phyloP scores from a whole-genome alignment of 2,113 vertebrate genomes.

The Macquaria ambigua region DNA sequence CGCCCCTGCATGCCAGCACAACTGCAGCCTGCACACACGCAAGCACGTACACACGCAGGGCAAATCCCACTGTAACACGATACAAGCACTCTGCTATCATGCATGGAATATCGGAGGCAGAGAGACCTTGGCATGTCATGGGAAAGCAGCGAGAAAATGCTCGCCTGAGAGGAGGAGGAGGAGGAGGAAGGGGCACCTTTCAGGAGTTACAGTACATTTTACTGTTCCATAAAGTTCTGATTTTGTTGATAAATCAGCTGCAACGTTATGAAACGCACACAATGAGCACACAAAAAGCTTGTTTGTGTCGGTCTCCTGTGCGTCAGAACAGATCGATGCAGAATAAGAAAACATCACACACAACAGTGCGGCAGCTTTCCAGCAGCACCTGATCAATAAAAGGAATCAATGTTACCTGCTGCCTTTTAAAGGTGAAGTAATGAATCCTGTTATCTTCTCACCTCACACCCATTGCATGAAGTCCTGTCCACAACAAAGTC shows the following conservation, averaged over 20 bases:
- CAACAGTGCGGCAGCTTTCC: conserved; percentile 5
- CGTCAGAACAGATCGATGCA: conserved; percentile 38
- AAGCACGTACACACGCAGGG: not conserved
- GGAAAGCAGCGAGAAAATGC: conserved; percentile 42
- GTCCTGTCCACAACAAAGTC: conserved; percentile 1
- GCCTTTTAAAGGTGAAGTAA: conserved; percentile 22
- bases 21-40: not conserved
- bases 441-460: conserved; percentile 45
- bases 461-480: conserved; percentile 19
- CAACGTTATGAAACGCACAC: not conserved
- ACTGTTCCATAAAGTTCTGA: conserved; percentile 4
- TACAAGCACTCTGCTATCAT: conserved; percentile 23
- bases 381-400: conserved; percentile 45
- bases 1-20: conserved; percentile 8
- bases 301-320: conserved; percentile 10
- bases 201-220: not conserved
- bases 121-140: conserved; percentile 32
- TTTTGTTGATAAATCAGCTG: conserved; percentile 21
- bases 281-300: not conserved
- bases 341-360: conserved; percentile 29
- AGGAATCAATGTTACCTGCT: conserved; percentile 33
- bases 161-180: not conserved
- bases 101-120: not conserved
- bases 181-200: not conserved
- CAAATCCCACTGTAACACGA: conserved; percentile 53